Evolutionary conservation across 1,140 invertebrate species (phyloP), one percentile per base, ranked within the genome.

Genomic region (Drosophila rufa): DNA sequence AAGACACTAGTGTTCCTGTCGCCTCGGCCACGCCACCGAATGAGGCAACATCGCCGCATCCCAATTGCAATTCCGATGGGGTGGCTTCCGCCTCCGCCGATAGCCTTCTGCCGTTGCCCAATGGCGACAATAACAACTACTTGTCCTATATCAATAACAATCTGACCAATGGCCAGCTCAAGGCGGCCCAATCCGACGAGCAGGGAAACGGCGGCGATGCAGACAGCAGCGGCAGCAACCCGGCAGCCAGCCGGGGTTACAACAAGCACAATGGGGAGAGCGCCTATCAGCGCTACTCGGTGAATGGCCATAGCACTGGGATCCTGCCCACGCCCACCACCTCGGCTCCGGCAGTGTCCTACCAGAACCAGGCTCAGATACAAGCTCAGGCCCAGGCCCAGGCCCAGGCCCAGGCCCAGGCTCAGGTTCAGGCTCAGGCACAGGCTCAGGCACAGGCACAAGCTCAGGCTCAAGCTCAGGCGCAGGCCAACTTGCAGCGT

Each of bases 321-420:
- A 91, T 93, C 67, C 80, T 93, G 84, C 93, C 92, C 42, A 93
- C 92, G 45, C 90, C 92, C 57, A 82, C 92, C 48, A 84, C 75
- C 36, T 77, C 43, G 43, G 67, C 58, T 27, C 19, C 69, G 27
- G 45, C 82, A 59, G 64, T 74, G 6, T 51, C 67, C 27, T 74
- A 74, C 15, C 82, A 79, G 2, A 42, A 30, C 42, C 92, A 78
- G 48, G 75, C 53, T 8, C 55, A 47, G 14, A 30, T 42, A 1
- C 68, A 67, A 25, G 62, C 69, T 48, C 55, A 83, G 42, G 65
- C 36, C 38, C 75, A 65, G 38, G 65, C 60, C 0, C 69, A 79
- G 38, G 65, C 60, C 0, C 69, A 79, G 1, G 80, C 60, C 0
- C 79, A 74, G 2, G 70, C 38, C 56, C 75, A 80, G 67, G 64